Evolutionary conservation across 2,888 invertebrate species (phyloP).

Genomic region (Papilio elwesi): DNA sequence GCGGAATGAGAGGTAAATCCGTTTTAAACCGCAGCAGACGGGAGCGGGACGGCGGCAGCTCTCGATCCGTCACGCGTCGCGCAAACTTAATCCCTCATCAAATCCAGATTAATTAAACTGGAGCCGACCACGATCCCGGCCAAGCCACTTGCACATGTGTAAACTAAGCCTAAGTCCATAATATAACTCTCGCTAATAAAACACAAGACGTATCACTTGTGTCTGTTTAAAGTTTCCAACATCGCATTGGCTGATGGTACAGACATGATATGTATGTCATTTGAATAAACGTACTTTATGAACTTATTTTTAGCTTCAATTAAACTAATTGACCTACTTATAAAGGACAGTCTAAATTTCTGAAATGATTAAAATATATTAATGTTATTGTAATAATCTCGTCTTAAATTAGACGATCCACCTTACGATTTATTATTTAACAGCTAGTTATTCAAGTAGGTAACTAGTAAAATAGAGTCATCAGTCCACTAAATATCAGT

Average conservation of each 20-base stretch:
- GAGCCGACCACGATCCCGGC: slow-evolving; percentile 61
- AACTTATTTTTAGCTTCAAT: not conserved
- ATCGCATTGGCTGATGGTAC: slow-evolving; percentile 6
- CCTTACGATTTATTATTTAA: not conserved
- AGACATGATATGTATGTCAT: not conserved
- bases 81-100: slow-evolving; percentile 80
- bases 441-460: not conserved
- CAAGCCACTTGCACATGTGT: slow-evolving; percentile 65
- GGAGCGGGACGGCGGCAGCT: slow-evolving; percentile 61
- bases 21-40: slow-evolving; percentile 75
- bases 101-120: slow-evolving; percentile 78
- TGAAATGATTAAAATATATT: not conserved
- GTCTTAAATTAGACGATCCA: no score
- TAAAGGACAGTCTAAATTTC: not conserved
- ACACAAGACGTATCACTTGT: slow-evolving; percentile 31
- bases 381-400: not conserved
- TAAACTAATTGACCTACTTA: not conserved
- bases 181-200: slow-evolving; percentile 43
- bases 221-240: slow-evolving; percentile 20
- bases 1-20: slow-evolving; percentile 75
- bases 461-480: no score
- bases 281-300: not conserved
- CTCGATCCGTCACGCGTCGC: slow-evolving; percentile 80
- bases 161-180: slow-evolving; percentile 48
- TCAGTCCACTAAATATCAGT: not conserved